Evolutionary conservation across 2,888 invertebrate species (phyloP), one percentile per base, ranked within the genome.

Genomic region (Strigamia crassipes): DNA sequence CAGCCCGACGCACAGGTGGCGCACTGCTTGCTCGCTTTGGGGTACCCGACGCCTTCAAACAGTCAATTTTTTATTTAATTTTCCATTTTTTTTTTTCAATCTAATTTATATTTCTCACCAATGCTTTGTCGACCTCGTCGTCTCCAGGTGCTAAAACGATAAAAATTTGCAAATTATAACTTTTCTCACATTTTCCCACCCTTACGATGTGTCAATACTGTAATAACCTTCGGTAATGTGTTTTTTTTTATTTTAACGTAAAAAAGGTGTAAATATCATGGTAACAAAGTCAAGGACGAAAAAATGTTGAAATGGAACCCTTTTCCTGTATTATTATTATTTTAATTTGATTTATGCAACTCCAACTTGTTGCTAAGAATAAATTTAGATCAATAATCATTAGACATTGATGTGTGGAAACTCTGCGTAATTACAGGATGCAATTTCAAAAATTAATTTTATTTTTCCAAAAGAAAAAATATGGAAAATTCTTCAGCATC

Each of bases 21-120:
- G 81, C 81, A 81, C 81, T 81, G 66, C 81, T 81, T 27, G 81
- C 81, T 18, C 81, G 56, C 56, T 81, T 81, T 31, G 66, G 46
- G 8, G 80, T 31, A 46, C 42, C 41, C 5, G 42, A 38, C 41
- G 3, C 21, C 27, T 27, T 34, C 13, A 18, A 73, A 73, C 9
- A 73, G 3, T 34, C 6, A 34, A 34, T 34, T 56, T n/a, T 2
- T 21, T 56, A 56, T 15, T 34, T 23, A 6, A 41, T n/a, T 42
- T 79, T 1, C 1, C n/a, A n/a, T n/a, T n/a, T n/a, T 38, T 12
- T 15, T n/a, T 3, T 41, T 15, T 79, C 9, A 31, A 41, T 79
- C 18, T 31, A 4, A 79, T 38, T 23, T 34, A 3, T 15, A 73
- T n/a, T 15, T 18, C 78, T 34, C 46, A 80, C 80, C 42, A 80